phyloP scores from a whole-genome alignment of 1,140 invertebrate species.

The Lerema accius region DNA sequence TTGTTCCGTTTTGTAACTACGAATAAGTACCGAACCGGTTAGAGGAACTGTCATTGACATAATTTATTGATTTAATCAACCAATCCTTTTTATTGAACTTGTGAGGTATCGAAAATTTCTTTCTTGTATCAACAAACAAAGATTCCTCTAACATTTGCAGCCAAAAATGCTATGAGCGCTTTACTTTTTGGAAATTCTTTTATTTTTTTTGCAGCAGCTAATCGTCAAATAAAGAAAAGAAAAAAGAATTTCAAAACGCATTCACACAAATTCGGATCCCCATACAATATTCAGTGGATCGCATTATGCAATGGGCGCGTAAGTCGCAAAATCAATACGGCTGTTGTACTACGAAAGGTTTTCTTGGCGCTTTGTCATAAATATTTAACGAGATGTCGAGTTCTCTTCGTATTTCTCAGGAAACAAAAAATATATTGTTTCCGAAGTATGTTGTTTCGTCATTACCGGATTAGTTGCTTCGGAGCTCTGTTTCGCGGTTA shows the following conservation, averaged over 20 bases:
- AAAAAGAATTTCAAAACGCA: conserved; percentile 30
- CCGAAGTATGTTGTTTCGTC: conserved; percentile 38
- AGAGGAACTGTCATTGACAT: too few relatives aligned
- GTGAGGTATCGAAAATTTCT: too few relatives aligned
- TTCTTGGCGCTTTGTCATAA: conserved; percentile 64
- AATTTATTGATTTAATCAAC: too few relatives aligned
- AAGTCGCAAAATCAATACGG: conserved; percentile 75
- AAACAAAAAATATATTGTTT: conserved; percentile 39
- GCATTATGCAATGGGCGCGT: conserved; percentile 68
- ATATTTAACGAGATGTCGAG: conserved; percentile 67
- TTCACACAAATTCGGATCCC: conserved; percentile 47
- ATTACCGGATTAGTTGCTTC: conserved; percentile 42
- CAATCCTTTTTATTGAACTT: too few relatives aligned
- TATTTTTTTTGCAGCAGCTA: not conserved
- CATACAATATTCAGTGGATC: conserved; percentile 71
- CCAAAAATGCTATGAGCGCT: not conserved
- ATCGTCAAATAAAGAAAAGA: conserved; percentile 1
- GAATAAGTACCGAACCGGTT: too few relatives aligned
- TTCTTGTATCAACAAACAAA: too few relatives aligned
- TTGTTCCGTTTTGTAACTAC: too few relatives aligned
- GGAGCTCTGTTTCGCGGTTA: conserved; percentile 22
- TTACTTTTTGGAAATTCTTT: not conserved
- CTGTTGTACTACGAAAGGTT: conserved; percentile 63
- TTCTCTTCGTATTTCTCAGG: conserved; percentile 48
- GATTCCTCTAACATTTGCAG: too few relatives aligned